Base-by-base conservation (phyloP, 2,113 vertebrate species). In the Eretmodus cyanostictus region DNA sequence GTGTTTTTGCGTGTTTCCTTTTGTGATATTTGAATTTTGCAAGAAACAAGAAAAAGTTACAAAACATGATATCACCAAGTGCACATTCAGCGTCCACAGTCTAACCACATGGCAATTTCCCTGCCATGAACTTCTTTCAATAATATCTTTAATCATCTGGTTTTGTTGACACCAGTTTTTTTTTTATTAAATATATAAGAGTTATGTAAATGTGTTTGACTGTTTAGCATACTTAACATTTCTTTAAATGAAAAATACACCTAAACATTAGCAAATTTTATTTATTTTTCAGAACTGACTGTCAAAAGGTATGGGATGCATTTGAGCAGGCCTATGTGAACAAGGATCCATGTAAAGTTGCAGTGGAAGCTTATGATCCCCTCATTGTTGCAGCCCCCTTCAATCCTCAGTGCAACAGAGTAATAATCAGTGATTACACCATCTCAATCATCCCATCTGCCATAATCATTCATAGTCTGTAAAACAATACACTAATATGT, bases 321-420 rank as follows among this genome's bases (percentile, higher is more conserved):
- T 97, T 97, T 78, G 22, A 94, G 16, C 34, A 89, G 16, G 94
- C 94, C 40, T 95, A 95, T 14, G 92, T 96, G 1, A 78, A 93
- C 1, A 49, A 4, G 78, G 89, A 96, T 80, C 90, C 93, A 1
- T 96, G 96, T 66, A 3, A 86, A 0, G 92, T 97, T 53, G 24
- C 92, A 7, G 2, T n/a, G 14, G 91, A 93, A 5, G 93, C 94
- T 8, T 97, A 97, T 7, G 82, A 93, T 11, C 9, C 84, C 14
- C 84, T 97, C 0, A 22, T 96, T 2, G 31, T 19, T 1, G 55
- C 57, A 1, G 79, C 84, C 1, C 78, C 71, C 5, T 36, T 93
- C n/a, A 13, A 66, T 8, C n/a, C 87, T 2, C 1, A 10, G 3
- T 96, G 96, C 89, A 90, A 93, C 93, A 85, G 38, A 63, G 96